Base-by-base conservation (phyloP, 2,888 invertebrate genomes). In the Rapana venosa region DNA sequence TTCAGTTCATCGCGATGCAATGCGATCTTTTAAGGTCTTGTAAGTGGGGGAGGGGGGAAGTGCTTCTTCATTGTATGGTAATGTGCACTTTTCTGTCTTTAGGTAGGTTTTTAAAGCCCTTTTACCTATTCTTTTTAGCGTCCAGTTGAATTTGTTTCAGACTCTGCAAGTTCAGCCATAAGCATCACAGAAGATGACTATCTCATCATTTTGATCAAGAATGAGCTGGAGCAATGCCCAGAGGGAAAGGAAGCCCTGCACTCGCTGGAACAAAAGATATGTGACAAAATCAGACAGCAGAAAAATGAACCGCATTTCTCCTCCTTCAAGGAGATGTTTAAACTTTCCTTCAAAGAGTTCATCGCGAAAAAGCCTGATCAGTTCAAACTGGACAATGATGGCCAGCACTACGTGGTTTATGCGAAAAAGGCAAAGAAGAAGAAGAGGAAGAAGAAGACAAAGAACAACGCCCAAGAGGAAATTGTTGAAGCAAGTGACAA, bases 251-350 rank as follows among this genome's bases (percentile, higher is more conserved):
- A 74, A 47, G 36, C 87, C 13, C 20, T 87, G 74, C n/a, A 30
- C 15, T 35, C 22, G 8, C 30, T 87, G 13, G 87, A 87, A n/a
- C 87, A 87, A 70, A 47, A 36, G 6, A 70, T 87, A 30, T 87
- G 87, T 36, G 36, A 87, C 22, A 87, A 87, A 15, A 66, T 87
- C 20, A 66, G 87, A 22, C 36, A 22, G 15, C 56, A 56, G 32
- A 88, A 47, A 36, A 79, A 58, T 8, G 1, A 1, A 11, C 56
- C 0, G 26, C 56, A 30, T 4, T 56, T 81, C 13, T 32, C 79
- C 15, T 74, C 70, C 35, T 88, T 88, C 32, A 79, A 58, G 79
- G 81, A 88, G 11, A 22, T 79, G 6, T 79, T 26, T 30, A 30
- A n/a, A 15, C 1, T n/a, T 13, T 6, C 56, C 0, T 88, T 88